These are phyloP conservation scores for Colletes latitarsis DNA, from an alignment of 1,140 invertebrate genomes.

Conservation along the genomic window DNA sequence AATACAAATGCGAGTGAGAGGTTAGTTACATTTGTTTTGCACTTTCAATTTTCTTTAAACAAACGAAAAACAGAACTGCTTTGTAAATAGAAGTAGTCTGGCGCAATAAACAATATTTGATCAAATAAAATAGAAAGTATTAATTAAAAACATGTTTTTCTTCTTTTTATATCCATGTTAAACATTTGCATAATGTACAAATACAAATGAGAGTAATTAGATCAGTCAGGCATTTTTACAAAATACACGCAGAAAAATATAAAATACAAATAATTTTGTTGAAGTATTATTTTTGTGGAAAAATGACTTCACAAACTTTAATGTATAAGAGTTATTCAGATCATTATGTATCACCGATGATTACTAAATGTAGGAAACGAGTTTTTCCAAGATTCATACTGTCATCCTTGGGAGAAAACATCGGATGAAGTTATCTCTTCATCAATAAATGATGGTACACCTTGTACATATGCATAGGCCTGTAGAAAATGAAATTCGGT, in stretches of 20 bases:
- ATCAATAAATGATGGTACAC: constrained; percentile 34
- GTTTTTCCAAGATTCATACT: constrained; percentile 23
- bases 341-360: constrained; percentile 18
- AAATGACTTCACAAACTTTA: constrained; percentile 13
- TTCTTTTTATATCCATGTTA: too few relatives aligned
- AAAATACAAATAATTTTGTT: constrained; percentile 31
- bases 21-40: not conserved
- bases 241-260: constrained; percentile 42
- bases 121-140: too few relatives aligned
- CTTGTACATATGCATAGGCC: constrained; percentile 62
- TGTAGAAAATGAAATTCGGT: constrained; percentile 80
- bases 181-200: too few relatives aligned
- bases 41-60: not conserved
- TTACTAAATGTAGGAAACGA: not conserved
- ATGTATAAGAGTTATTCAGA: not conserved
- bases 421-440: constrained; percentile 32
- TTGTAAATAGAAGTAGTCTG: too few relatives aligned
- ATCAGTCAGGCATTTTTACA: constrained; percentile 30
- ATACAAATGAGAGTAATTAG: too few relatives aligned
- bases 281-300: constrained; percentile 1
- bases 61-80: too few relatives aligned
- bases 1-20: too few relatives aligned
- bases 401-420: constrained; percentile 38
- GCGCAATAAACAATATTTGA: too few relatives aligned
- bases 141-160: too few relatives aligned